Base-by-base conservation (phyloP, 2,888 invertebrate genomes). In the Agapostemon virescens region DNA sequence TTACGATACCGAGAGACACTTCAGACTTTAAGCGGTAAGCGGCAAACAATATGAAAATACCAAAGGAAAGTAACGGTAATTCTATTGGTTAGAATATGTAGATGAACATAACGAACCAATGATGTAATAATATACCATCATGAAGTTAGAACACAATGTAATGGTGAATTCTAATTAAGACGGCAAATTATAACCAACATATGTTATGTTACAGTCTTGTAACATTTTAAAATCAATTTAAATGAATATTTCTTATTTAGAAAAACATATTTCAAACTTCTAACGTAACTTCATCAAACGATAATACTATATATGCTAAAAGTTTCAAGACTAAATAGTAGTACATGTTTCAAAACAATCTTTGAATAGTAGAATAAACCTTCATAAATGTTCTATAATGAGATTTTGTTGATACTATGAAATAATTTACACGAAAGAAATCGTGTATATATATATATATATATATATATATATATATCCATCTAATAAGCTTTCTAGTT, bases 31-130 rank as follows among this genome's bases (percentile, higher is more conserved):
- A 74, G 74, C 76, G 58, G 74, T 74, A 71, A 66, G 69, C 72
- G 76, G 76, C 77, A 66, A 61, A 33, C 36, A 74, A 42, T 67
- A 52, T 69, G 49, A 83, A 82, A 72, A 26, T 52, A 77, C 82
- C 26, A 36, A 40, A 38, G 6, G 38, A 40, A 58, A 66, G 17
- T 72, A 74, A 64, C 69, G 64, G 42, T 55, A 61, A 78, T 81
- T 2, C 38, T 26, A 82, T 82, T 82, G 82, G 82, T 52, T 20
- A n/a, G n/a, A 45, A 26, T 26, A 15, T 23, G 26, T 11, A 36
- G 6, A 13, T 23, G 64, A 73, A 61, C 13, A 30, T 61, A 11
- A 5, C 58, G 36, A 13, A 33, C 66, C 72, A 81, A 81, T 76
- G 3, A 15, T 26, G 7, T n/a, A 52, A 17, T 49, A 20, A 42